Evolutionary conservation across 2,888 invertebrate species (phyloP), one percentile per base, ranked within the genome.

Genomic region (Scaptomyza parva): DNA sequence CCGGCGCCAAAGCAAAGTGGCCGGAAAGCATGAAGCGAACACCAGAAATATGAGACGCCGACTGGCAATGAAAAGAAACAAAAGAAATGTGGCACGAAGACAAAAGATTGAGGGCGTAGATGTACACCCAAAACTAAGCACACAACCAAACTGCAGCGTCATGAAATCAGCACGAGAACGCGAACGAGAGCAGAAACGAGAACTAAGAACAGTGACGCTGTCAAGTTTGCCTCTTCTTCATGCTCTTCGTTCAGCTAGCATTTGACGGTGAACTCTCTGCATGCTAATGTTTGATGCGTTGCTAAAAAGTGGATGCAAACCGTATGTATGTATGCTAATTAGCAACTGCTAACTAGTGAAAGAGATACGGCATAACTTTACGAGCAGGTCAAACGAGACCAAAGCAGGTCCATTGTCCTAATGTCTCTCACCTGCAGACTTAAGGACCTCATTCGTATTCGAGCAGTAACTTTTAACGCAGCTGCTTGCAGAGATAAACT

Each of bases 271-370:
- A 30, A 6, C 6, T 30, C n/a, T 30, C n/a, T 20, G 50, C 40
- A 47, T 43, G 45, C 55, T 41, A 53, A 65, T 65, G 60, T n/a
- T 39, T 48, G 30, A 39, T 28, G 53, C 39, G 44, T 61, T 59
- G 55, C 55, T 65, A 35, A 45, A 55, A 80, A 79, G 58, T 65
- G 63, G 22, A 55, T 33, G 48, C 45, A 48, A 82, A 87, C 82
- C 76, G 78, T 72, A 85, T 78, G 86, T 77, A 87, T 78, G 78
- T 72, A 85, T 78, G 86, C 79, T 84, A 84, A 84, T 84, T 84
- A 84, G 86, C 74, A 60, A 68, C 86, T 74, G 78, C 68, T 64
- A 65, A 69, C 67, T 58, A 66, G 54, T 69, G 37, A 22, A 30
- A 20, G 45, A 20, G 45, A 40, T 35, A 28, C 20, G 43, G 22